A percentile compares a stretch with the other conserved stretches of the same genome.
Evolutionary conservation across 2,797 vertebrate species (phyloP).

Genomic region (Austrolebias charrua): DNA sequence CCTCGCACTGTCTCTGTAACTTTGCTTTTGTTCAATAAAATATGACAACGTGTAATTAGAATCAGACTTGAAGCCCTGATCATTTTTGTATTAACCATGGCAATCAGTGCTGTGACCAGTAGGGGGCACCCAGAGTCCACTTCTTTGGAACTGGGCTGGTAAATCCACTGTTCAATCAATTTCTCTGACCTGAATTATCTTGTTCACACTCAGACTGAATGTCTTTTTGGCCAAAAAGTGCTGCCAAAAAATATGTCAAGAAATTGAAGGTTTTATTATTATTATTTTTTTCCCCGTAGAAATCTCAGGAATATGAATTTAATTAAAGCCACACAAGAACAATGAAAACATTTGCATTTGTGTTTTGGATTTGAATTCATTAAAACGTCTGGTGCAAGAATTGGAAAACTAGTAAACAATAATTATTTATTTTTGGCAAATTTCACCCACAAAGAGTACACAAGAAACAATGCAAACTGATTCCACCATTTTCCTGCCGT

Average conservation of each 20-base stretch:
- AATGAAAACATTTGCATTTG: too few relatives aligned
- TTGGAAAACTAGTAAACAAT: too few relatives aligned
- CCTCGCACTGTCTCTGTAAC: background rate
- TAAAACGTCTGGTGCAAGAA: too few relatives aligned
- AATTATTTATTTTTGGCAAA: background rate
- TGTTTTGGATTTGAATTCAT: too few relatives aligned
- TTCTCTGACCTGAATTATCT: background rate
- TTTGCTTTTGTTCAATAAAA: background rate
- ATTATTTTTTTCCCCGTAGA: background rate
- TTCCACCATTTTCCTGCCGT: background rate
- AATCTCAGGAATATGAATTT: background rate
- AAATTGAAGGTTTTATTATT: background rate
- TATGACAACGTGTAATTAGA: too few relatives aligned
- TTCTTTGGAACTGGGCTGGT: background rate
- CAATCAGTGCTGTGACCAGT: conserved; percentile 44
- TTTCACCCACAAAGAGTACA: background rate
- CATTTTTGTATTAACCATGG: background rate
- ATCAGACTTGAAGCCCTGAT: too few relatives aligned
- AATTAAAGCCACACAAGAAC: background rate
- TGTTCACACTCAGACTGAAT: background rate
- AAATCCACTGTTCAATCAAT: background rate
- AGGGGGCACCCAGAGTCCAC: conserved; percentile 55
- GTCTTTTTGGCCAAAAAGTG: background rate
- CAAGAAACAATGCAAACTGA: background rate
- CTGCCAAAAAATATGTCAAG: background rate